A percentile compares a stretch with the other conserved stretches of the same genome.
Evolutionary conservation across 2,113 vertebrate genomes (phyloP).

Genomic region (Hyperoodon ampullatus): DNA sequence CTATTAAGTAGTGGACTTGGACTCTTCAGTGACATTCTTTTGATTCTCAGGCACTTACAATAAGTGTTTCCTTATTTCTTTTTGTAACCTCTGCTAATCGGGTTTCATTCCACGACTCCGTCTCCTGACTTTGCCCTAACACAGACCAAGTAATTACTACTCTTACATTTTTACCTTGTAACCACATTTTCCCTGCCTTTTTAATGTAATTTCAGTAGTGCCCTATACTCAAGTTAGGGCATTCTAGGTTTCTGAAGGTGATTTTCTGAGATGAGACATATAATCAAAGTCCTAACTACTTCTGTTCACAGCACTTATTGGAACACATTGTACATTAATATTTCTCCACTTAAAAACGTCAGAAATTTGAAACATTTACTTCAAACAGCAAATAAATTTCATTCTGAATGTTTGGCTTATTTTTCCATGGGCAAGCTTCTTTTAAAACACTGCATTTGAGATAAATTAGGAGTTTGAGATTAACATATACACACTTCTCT

Average conservation of each 20-base stretch:
- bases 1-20: constrained; percentile 74
- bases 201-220: constrained; percentile 78
- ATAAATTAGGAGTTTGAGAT: background rate
- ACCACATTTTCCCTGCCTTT: constrained; percentile 71
- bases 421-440: background rate
- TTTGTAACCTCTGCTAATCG: constrained; percentile 75
- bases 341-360: constrained; percentile 54
- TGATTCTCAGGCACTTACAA: constrained; percentile 74
- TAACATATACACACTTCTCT: background rate
- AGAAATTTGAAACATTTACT: constrained; percentile 48
- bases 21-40: constrained; percentile 75
- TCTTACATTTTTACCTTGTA: constrained; percentile 79
- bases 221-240: constrained; percentile 69
- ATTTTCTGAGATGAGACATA: constrained; percentile 79
- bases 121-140: constrained; percentile 77
- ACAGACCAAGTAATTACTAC: constrained; percentile 76
- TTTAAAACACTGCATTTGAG: background rate
- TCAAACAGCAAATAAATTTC: constrained; percentile 45
- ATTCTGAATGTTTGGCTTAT: background rate
- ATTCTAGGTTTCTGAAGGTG: constrained; percentile 74
- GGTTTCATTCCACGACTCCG: constrained; percentile 75
- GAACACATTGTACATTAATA: constrained; percentile 25
- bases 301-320: constrained; percentile 61
- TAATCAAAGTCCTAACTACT: constrained; percentile 70
- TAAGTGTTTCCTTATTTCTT: constrained; percentile 78